phyloP scores from a whole-genome alignment of 2,888 invertebrate species.

The Sceliomorpha sp. region DNA sequence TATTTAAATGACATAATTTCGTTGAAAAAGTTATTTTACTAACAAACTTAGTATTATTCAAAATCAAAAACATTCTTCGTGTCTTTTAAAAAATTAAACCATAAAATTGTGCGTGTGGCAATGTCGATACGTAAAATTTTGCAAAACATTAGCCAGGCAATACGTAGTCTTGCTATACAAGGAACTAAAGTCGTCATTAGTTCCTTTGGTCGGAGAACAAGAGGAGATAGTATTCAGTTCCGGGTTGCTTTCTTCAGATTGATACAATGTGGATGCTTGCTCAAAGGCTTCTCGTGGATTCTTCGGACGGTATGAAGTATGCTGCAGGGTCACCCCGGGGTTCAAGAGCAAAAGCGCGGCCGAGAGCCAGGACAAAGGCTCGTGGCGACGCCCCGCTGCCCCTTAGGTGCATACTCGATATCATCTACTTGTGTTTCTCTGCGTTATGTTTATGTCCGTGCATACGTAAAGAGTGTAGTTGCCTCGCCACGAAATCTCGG shows the following conservation, averaged over 20 bases:
- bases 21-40: no score
- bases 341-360: constrained; percentile 66
- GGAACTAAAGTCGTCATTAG: constrained; percentile 48
- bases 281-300: constrained; percentile 52
- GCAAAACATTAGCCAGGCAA: no score
- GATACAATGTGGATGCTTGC: constrained; percentile 55
- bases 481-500: constrained; percentile 48
- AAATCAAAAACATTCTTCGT: no score
- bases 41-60: no score
- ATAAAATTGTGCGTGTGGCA: no score
- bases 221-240: constrained; percentile 37
- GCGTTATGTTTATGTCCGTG: constrained; percentile 75
- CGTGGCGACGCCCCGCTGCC: constrained; percentile 73
- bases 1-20: no score
- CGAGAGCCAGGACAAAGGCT: constrained; percentile 70
- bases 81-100: no score
- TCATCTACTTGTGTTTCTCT: constrained; percentile 77
- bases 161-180: no score
- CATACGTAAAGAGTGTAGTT: constrained; percentile 67
- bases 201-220: constrained; percentile 22
- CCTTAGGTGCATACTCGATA: constrained; percentile 77
- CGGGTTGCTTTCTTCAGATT: constrained; percentile 56
- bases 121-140: no score
- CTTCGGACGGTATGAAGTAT: constrained; percentile 57
- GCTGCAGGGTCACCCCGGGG: constrained; percentile 62